Percentiles rank a stretch among this genome's conserved stretches.
These are phyloP conservation scores for Agriopis marginaria DNA, from an alignment of 2,888 invertebrate species.

Conservation along the genomic window DNA sequence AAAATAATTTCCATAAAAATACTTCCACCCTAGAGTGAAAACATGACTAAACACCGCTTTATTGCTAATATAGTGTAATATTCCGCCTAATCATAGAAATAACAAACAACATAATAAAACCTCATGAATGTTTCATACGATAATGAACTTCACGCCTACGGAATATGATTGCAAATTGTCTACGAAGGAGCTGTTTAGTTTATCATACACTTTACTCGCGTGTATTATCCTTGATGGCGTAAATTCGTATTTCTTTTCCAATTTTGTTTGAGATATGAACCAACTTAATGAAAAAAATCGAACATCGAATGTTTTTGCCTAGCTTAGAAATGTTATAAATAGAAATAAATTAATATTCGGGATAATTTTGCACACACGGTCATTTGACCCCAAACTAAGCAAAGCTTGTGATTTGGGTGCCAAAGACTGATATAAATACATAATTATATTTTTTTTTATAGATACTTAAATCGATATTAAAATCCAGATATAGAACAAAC, in stretches of 20 bases:
- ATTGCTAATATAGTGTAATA: slow-evolving; percentile 22
- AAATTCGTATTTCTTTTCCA: slow-evolving; percentile 27
- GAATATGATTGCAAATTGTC: slow-evolving; percentile 27
- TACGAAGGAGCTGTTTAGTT: slow-evolving; percentile 18
- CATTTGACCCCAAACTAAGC: no score
- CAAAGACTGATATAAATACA: no score
- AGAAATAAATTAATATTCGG: no score
- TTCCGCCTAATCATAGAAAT: slow-evolving; percentile 27
- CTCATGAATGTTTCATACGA: slow-evolving; percentile 30
- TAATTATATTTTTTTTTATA: no score
- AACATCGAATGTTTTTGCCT: neutral
- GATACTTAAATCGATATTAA: no score
- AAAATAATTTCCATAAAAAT: neutral
- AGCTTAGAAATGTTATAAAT: no score
- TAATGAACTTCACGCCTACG: slow-evolving; percentile 15
- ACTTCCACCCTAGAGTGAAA: slow-evolving; percentile 1
- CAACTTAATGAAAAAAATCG: neutral
- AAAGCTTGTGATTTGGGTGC: no score
- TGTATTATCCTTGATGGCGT: slow-evolving; percentile 22
- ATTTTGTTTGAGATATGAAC: slow-evolving; percentile 5
- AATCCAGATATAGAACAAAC: no score
- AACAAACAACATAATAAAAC: slow-evolving; percentile 30
- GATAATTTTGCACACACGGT: no score
- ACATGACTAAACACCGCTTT: slow-evolving; percentile 20
- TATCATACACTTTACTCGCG: slow-evolving; percentile 27